Evolutionary conservation across 2,797 vertebrate species (phyloP).

Genomic region (Platalea minor): DNA sequence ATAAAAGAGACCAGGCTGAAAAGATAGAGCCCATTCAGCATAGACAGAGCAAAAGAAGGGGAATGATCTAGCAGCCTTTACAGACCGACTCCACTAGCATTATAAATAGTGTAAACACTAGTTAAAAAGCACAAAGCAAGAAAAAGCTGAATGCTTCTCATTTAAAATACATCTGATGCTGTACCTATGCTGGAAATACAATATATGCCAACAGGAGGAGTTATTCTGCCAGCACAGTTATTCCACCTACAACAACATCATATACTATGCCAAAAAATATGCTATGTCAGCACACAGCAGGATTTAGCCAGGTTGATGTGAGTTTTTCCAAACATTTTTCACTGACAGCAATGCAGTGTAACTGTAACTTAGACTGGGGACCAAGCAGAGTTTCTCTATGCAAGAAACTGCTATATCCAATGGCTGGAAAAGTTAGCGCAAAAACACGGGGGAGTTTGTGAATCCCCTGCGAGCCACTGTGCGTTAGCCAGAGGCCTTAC

Average conservation of each 20-base stretch:
- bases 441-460: background rate
- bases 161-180: background rate
- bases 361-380: background rate
- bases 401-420: background rate
- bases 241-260: background rate
- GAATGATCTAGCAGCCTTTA: conserved; percentile 1
- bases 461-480: background rate
- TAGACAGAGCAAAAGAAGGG: background rate
- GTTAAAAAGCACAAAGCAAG: conserved; percentile 10
- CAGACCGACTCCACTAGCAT: background rate
- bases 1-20: background rate
- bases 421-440: background rate
- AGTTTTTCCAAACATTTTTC: background rate
- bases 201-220: background rate
- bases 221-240: background rate
- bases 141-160: background rate
- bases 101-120: background rate
- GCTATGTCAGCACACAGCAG: background rate
- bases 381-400: background rate
- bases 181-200: background rate
- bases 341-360: background rate
- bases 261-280: background rate
- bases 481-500: background rate
- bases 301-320: background rate
- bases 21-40: background rate